Percentiles rank a stretch among this genome's conserved stretches.
Evolutionary conservation across 64 coral and sea anemone species (phyloP).

Genomic region (Pocillopora verrucosa): DNA sequence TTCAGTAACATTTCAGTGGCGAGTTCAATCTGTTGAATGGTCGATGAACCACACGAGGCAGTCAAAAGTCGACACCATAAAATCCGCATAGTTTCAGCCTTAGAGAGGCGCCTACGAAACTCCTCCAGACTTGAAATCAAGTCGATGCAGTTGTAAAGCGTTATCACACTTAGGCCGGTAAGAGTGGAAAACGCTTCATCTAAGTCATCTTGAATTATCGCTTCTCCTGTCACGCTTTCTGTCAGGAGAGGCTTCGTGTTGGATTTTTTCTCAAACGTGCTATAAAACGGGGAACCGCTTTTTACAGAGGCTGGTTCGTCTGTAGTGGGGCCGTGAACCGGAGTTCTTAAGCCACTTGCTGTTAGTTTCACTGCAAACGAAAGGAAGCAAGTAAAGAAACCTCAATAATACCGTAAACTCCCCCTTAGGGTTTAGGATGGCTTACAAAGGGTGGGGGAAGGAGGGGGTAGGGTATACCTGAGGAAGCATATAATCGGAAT

Average conservation of each 20-base stretch:
- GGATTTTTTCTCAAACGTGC: slow-evolving; percentile 1
- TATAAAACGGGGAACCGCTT: background rate
- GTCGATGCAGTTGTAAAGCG: slow-evolving; percentile 83
- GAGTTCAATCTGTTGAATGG: slow-evolving; percentile 71
- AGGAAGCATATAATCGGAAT: no score
- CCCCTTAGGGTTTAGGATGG: no score
- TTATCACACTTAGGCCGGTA: slow-evolving; percentile 66
- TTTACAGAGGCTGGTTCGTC: slow-evolving; percentile 6
- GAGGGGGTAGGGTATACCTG: no score
- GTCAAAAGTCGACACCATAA: slow-evolving; percentile 87
- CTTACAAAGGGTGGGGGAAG: no score
- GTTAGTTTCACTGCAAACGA: slow-evolving; percentile 47
- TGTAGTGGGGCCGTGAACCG: background rate
- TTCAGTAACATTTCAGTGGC: slow-evolving; percentile 80
- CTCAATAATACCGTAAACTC: background rate
- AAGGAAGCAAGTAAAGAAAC: background rate
- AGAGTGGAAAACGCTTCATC: slow-evolving; percentile 82
- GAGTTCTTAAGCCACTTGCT: slow-evolving; percentile 36
- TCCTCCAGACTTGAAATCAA: slow-evolving; percentile 62
- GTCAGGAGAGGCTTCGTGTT: background rate
- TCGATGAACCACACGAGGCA: slow-evolving; percentile 33
- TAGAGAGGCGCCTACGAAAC: slow-evolving; percentile 65
- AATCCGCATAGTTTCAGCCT: slow-evolving; percentile 64
- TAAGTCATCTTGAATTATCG: slow-evolving; percentile 73
- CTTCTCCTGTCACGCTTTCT: slow-evolving; percentile 41